phyloP scores from a whole-genome alignment of 2,888 invertebrate species.

The Andrena camellia region DNA sequence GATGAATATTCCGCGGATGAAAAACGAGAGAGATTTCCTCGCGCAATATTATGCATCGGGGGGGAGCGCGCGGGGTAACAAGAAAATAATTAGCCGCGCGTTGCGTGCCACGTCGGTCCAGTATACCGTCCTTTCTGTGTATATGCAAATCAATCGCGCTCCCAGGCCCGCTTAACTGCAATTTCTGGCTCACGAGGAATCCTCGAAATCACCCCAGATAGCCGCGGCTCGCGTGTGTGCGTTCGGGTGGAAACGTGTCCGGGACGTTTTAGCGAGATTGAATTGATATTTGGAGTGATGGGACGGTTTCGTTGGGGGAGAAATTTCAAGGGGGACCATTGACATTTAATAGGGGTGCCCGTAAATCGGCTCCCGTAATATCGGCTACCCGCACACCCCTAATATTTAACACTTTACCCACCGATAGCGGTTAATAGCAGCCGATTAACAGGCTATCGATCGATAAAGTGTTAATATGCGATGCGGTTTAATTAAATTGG shows the following conservation, averaged over 20 bases:
- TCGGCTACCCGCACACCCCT: too few relatives aligned
- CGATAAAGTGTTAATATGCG: too few relatives aligned
- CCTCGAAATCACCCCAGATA: slow-evolving; percentile 19
- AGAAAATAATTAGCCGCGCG: slow-evolving; percentile 82
- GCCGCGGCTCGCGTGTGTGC: not conserved
- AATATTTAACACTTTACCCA: too few relatives aligned
- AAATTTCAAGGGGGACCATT: too few relatives aligned
- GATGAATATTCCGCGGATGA: slow-evolving; percentile 67
- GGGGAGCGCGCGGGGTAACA: slow-evolving; percentile 63
- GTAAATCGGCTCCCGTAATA: too few relatives aligned
- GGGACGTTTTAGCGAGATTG: not conserved
- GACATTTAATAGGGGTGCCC: too few relatives aligned
- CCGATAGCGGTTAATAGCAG: too few relatives aligned
- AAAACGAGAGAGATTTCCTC: slow-evolving; percentile 66
- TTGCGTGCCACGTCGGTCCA: slow-evolving; percentile 77
- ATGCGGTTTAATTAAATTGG: too few relatives aligned
- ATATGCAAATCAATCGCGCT: slow-evolving; percentile 67
- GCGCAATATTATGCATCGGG: slow-evolving; percentile 45
- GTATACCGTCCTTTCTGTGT: slow-evolving; percentile 64
- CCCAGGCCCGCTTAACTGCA: slow-evolving; percentile 25
- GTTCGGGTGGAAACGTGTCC: not conserved
- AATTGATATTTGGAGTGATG: not conserved
- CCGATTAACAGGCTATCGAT: too few relatives aligned
- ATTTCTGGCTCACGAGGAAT: slow-evolving; percentile 24
- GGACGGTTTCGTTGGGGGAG: too few relatives aligned